A percentile compares a stretch with the other conserved stretches of the same genome.
These are phyloP conservation scores for Mormyrops attenuatus DNA, from an alignment of 2,797 vertebrate genomes.

Conservation along the genomic window DNA sequence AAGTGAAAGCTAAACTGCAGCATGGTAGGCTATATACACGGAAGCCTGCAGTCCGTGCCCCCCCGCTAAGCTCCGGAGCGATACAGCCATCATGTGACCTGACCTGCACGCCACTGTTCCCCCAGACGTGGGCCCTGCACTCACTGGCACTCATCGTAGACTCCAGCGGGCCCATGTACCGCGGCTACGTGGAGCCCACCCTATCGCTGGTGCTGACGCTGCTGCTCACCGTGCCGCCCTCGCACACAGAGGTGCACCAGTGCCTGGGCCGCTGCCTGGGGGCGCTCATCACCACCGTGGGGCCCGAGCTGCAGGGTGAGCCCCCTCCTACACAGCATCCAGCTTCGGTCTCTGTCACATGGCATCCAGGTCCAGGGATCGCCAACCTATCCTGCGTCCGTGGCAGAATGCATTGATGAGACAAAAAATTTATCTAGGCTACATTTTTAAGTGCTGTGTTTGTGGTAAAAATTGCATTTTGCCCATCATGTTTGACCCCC, in stretches of 20 bases:
- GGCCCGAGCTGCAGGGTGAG: constrained; percentile 92
- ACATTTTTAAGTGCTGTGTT: background rate
- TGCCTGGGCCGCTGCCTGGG: constrained; percentile 94
- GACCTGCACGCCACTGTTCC: background rate
- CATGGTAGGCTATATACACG: background rate
- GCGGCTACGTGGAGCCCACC: constrained; percentile 94
- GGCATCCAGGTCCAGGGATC: background rate
- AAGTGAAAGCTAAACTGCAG: background rate
- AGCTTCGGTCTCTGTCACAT: background rate
- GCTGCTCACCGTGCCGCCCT: constrained; percentile 89
- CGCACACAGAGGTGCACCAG: constrained; percentile 95
- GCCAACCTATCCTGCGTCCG: background rate
- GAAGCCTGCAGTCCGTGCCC: background rate
- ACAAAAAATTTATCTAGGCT: too few relatives aligned
- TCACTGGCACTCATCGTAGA: constrained; percentile 97
- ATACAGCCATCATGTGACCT: background rate
- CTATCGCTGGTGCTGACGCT: constrained; percentile 92
- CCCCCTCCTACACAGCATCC: background rate
- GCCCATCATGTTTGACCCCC: background rate
- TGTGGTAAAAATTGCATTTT: background rate
- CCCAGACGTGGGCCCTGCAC: constrained; percentile 94
- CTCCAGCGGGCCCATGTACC: constrained; percentile 97
- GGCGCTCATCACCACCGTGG: constrained; percentile 96
- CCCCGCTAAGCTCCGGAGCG: background rate
- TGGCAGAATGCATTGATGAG: too few relatives aligned